Evolutionary conservation across 2,797 vertebrate species (phyloP).

Genomic region (Austrolebias charrua): DNA sequence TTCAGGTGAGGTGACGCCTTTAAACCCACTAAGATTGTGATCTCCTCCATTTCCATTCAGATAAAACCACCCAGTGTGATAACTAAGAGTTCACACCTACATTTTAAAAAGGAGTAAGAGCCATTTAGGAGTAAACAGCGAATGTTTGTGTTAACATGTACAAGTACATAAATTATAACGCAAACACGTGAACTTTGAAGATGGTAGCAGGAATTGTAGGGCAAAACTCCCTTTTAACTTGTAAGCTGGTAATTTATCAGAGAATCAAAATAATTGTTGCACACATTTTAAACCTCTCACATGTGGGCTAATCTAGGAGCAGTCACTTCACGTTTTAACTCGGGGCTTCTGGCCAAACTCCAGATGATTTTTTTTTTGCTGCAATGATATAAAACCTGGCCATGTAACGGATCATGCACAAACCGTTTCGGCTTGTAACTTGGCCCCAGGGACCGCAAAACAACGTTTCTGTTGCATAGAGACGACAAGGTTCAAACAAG

Average conservation of each 20-base stretch:
- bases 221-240: not conserved
- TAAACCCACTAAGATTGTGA: conserved; percentile 13
- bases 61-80: conserved; percentile 44
- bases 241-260: not conserved
- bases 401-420: not conserved
- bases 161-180: too few species aligned
- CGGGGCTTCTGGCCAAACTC: not conserved
- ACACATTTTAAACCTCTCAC: not conserved
- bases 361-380: conserved; percentile 3
- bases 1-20: conserved; percentile 10
- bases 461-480: fast-evolving
- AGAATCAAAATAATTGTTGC: not conserved
- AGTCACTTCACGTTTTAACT: conserved; percentile 17
- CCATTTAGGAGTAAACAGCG: not conserved
- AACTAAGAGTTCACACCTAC: not conserved
- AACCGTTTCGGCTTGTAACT: not conserved
- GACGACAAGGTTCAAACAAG: not conserved
- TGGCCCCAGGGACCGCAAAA: not conserved
- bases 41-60: conserved; percentile 18
- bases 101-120: not conserved
- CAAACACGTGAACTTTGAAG: too few species aligned
- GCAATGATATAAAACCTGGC: not conserved
- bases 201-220: not conserved
- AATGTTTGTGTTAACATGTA: too few species aligned
- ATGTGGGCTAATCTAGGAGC: not conserved